Percentiles rank a stretch among this genome's conserved stretches.
phyloP scores from a whole-genome alignment of 2,888 invertebrate species.

The Hartigia nigra region DNA sequence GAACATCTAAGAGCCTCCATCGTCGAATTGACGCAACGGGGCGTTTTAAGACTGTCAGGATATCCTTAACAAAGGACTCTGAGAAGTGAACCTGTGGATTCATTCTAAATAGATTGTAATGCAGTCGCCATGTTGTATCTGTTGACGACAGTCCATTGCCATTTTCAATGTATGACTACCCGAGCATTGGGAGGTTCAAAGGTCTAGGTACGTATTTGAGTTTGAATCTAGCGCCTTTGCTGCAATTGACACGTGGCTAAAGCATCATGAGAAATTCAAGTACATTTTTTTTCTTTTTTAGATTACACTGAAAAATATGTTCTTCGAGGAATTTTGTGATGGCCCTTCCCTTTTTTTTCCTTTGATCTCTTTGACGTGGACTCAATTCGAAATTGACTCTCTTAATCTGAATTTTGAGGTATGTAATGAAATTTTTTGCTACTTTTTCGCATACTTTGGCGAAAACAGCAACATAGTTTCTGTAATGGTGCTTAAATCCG shows the following conservation, averaged over 20 bases:
- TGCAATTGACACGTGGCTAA: not conserved
- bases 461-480: not conserved
- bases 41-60: not conserved
- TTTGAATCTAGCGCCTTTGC: not conserved
- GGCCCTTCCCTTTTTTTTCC: not conserved
- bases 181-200: not conserved
- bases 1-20: not conserved
- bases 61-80: not conserved
- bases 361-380: not conserved
- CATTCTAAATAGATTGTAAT: not conserved
- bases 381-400: not conserved
- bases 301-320: not conserved
- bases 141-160: not conserved
- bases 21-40: not conserved
- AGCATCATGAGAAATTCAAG: not conserved
- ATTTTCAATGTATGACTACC: not conserved
- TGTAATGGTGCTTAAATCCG: not conserved
- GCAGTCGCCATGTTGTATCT: not conserved
- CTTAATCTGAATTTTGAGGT: not conserved
- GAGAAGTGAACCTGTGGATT: not conserved
- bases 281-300: not conserved
- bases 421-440: not conserved
- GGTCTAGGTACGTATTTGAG: not conserved
- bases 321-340: not conserved
- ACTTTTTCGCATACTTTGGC: not conserved